phyloP scores from a whole-genome alignment of 2,113 vertebrate genomes.

The human region GRCh38 chr22:43921501-43922000 shows the following conservation, averaged over 20 bases:
- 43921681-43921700: not conserved
- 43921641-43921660: not conserved
- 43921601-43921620: not conserved
- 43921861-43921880: not conserved
- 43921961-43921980: not conserved
- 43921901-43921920: not conserved
- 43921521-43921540: not conserved
- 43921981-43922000: not conserved
- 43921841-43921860: not conserved
- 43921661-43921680: not conserved
- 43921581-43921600: not conserved
- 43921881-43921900: not conserved
- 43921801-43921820: not conserved
- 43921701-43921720: not conserved
- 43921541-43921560: not conserved
- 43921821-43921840: not conserved
- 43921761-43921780: not conserved
- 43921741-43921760: not conserved
- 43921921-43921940: not conserved
- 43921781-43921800: not conserved
- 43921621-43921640: not conserved
- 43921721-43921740: not conserved
- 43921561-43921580: not conserved
- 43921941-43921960: not conserved
- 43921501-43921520: not conserved